Evolutionary conservation across 2,797 vertebrate species (phyloP), one percentile per base, ranked within the genome.

Genomic region (Cyclopterus lumpus): DNA sequence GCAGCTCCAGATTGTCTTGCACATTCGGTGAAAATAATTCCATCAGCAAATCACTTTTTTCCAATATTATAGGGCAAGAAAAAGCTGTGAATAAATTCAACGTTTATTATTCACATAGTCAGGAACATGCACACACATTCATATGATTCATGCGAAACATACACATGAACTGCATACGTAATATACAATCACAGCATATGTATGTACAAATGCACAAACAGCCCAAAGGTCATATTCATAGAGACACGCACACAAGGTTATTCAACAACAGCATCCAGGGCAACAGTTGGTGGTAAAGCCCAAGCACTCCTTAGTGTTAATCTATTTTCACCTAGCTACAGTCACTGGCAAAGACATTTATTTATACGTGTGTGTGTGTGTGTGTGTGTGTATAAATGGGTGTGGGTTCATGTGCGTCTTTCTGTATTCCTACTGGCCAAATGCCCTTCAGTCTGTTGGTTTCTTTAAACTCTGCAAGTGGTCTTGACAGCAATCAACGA

Each of bases 231-330:
- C n/a, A 4, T 26, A 2, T 18, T 34, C 6, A 54, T n/a, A 40
- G 9, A 18, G 1, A 34, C 3, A 26, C 10, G 32, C 32, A 59
- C 20, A 57, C 59, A 63, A 18, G 46, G 49, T 73, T 78, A 75
- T 63, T 60, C 26, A 80, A 73, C 34, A n/a, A 67, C 44, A 36
- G 58, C 42, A 79, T 79, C 70, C 67, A 28, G 66, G 64, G 67
- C 68, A 77, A 70, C 81, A 87, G 83, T 82, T 72, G 81, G 81
- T 78, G 62, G 71, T 61, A 48, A 77, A 61, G 28, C 67, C 61
- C 15, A 44, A 22, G 38, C n/a, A 18, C 49, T 62, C 51, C 54
- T 57, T 49, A 73, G 64, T 48, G 67, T 40, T 83, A 71, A 83
- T 84, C 72, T 71, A 59, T 71, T 82, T 78, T 84, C 71, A 85